Base-by-base conservation (phyloP, 1,140 invertebrate genomes). In the Zaprionus kolodkinae region DNA sequence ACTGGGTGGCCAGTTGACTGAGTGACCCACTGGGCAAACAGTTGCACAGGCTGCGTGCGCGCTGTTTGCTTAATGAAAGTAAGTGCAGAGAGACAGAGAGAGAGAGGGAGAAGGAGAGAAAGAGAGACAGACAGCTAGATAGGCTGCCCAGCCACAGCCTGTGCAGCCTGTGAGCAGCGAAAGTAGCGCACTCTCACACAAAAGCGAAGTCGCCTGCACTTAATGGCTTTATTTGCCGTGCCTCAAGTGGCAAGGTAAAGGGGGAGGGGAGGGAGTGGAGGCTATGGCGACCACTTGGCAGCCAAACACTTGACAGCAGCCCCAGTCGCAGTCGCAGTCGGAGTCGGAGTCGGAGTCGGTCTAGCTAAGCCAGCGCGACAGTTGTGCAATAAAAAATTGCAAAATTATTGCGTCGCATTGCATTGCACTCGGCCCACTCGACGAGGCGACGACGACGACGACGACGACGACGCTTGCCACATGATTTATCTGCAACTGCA, bases 11-110 rank as follows among this genome's bases (percentile, higher is more conserved):
- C 40, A 36, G 52, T 48, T 74, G 55, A 78, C 83, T 81, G 76
- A 87, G 70, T 88, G 84, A 88, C 84, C 85, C 81, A 88, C 71
- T 88, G 76, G 56, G 66, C 57, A 62, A 71, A 64, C 52, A 76
- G 27, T 65, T 48, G 57, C 72, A 81, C 15, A 69, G 30, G 57
- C 77, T 79, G 75, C 67, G 76, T 79, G 72, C 79, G 83, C 17
- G 61, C 35, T 64, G 86, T 86, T 81, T 81, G 76, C 76, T 74
- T 83, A 88, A 87, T 83, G 84, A 87, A 88, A 88, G 84, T 87
- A 83, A 61, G 69, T 40, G 45, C 45, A 21, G 15, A 2, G 45
- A 48, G 15, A 17, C 1, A 48, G 43, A 48, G 45, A 25, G 17
- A 50, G 17, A 21, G 3, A 25, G 11, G 0, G 10, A 25, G 15